Evolutionary conservation across 1,140 invertebrate genomes (phyloP).

Genomic region (Listronotus bonariensis): DNA sequence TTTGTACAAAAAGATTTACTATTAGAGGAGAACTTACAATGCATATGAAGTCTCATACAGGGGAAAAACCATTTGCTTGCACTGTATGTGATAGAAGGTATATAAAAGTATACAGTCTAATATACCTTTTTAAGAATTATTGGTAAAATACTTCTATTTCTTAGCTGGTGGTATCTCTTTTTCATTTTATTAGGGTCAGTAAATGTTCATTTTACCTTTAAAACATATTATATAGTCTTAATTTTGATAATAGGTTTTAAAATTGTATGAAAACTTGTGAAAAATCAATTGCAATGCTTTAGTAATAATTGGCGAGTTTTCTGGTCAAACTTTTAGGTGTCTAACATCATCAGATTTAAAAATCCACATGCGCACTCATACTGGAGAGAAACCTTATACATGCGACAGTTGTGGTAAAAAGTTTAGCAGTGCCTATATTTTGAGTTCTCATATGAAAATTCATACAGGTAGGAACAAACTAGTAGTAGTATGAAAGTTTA

Average conservation of each 20-base stretch:
- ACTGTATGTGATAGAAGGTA: slow-evolving; percentile 58
- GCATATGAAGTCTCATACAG: slow-evolving; percentile 64
- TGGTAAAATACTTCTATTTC: too few species aligned
- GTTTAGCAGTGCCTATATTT: slow-evolving; percentile 60
- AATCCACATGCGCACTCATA: slow-evolving; percentile 64
- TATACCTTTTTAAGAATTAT: too few species aligned
- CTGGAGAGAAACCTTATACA: slow-evolving; percentile 63
- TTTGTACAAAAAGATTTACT: slow-evolving; percentile 67
- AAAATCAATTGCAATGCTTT: too few species aligned
- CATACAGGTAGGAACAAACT: slow-evolving; percentile 56
- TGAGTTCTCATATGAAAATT: slow-evolving; percentile 58
- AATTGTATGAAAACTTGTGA: too few species aligned
- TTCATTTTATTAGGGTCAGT: too few species aligned
- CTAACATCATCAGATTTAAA: slow-evolving; percentile 49
- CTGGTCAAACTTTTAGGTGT: slow-evolving; percentile 33
- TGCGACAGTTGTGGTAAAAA: slow-evolving; percentile 61
- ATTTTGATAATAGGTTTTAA: too few species aligned
- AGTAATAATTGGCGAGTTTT: too few species aligned
- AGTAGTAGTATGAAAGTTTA: too few species aligned
- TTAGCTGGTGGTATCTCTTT: too few species aligned
- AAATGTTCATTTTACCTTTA: too few species aligned
- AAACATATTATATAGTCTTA: too few species aligned
- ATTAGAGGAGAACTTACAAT: slow-evolving; percentile 67
- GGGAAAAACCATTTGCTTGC: slow-evolving; percentile 65
- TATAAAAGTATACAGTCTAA: not conserved